Base-by-base conservation (phyloP, 2,797 vertebrate genomes). In the Hozukius guyotensis region DNA sequence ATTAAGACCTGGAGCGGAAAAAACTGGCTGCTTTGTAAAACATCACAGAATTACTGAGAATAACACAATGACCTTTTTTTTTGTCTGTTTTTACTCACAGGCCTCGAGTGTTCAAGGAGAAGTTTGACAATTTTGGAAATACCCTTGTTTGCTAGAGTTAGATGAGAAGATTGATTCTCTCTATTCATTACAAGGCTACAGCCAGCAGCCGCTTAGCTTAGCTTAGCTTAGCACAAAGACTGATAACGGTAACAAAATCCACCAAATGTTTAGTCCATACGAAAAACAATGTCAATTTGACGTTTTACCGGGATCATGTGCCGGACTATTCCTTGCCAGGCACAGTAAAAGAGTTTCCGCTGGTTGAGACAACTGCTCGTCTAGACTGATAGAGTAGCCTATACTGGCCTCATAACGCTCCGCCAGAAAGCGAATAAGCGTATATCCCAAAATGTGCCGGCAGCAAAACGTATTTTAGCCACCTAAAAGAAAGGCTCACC, bases 1-100 rank as follows among this genome's bases (percentile, higher is more conserved):
- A 81, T 87, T 87, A 81, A 88, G 86, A 81, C 34, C 13, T 34
- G 69, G 75, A 72, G 73, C 78, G 77, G 75, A 57, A 77, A 57
- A 77, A 85, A 81, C 70, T 16, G 42, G 29, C 75, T 52, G 42
- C 69, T 80, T 75, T 69, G 72, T 67, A 68, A 79, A 67, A 72
- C 66, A 67, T 63, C 25, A 71, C 34, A 31, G 77, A 78, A 36
- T 61, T 12, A 59, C 12, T 31, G 12, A 73, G 36, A 22, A 53
- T 53, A 22, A 12, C 25, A 52, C 20, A 32, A 8, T 25, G 6
- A 6, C 16, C 38, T 16, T 42, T 65, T 68, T 78, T 38, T 57
- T 20, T 20, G n/a, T 64, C 18, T 52, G 5, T 72, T 65, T 59
- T 70, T 34, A 52, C 25, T n/a, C 38, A 57, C 1, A 1, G 24